These are phyloP conservation scores for Lemur catta DNA, from an alignment of 2,797 vertebrate species.

Conservation along the genomic window DNA sequence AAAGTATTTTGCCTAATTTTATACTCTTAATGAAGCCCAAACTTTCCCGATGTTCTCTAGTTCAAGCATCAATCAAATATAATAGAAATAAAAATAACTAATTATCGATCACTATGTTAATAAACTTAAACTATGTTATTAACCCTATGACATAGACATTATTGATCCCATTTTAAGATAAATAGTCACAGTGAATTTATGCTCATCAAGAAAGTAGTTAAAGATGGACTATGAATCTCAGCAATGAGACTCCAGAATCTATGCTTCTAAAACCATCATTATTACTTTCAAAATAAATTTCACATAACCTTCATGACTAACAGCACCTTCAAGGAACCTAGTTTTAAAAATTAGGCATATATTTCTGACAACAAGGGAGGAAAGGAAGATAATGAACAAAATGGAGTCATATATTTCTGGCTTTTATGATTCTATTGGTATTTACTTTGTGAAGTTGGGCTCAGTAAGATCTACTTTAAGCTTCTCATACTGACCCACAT, in stretches of 20 bases:
- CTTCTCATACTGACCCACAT: not conserved
- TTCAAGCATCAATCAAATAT: not conserved
- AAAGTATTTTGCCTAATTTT: not conserved
- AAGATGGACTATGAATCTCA: not conserved
- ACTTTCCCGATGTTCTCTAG: not conserved
- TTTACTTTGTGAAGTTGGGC: not conserved
- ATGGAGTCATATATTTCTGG: not conserved
- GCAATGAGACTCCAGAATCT: not conserved
- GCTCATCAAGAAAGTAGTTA: not conserved
- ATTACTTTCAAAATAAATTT: conserved; percentile 15
- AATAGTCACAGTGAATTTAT: not conserved
- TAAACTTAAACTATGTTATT: not conserved
- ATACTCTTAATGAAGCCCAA: not conserved
- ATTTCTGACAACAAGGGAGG: not conserved
- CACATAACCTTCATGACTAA: not conserved
- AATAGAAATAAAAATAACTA: conserved; percentile 1
- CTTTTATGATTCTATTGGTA: not conserved
- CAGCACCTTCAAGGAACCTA: not conserved
- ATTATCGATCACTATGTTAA: not conserved
- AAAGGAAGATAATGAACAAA: not conserved
- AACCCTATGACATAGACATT: not conserved
- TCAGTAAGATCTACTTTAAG: not conserved
- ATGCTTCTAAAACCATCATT: not conserved
- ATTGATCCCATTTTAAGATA: not conserved
- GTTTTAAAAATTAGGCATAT: not conserved